Conservation (phyloP, 1,140 invertebrate species). For the Diorhabda sublineata region DNA sequence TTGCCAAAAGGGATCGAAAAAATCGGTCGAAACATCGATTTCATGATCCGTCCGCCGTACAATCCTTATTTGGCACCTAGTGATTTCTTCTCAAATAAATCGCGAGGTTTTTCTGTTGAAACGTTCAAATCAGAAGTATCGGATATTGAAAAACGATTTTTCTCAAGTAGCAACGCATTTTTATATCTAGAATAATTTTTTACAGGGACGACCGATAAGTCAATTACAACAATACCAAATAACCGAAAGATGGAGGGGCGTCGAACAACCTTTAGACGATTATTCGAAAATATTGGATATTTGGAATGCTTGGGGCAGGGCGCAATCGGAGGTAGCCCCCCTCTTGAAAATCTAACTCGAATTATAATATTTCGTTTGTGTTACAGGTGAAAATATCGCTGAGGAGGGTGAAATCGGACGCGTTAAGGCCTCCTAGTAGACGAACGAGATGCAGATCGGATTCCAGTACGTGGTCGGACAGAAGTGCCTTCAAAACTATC, state of each 20-base stretch:
- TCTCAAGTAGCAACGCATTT: too few species aligned
- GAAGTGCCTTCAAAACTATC: constrained; percentile 42
- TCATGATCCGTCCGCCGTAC: too few species aligned
- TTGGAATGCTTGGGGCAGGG: constrained; percentile 70
- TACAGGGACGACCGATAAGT: constrained; percentile 42
- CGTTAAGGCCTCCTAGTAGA: constrained; percentile 27
- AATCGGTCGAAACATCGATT: too few species aligned
- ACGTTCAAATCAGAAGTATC: too few species aligned
- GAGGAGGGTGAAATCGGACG: constrained; percentile 39
- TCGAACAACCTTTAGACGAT: constrained; percentile 66
- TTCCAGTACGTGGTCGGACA: constrained; percentile 41
- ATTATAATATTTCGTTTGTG: not conserved
- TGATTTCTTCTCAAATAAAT: too few species aligned
- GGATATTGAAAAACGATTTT: too few species aligned
- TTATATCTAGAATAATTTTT: constrained; percentile 13
- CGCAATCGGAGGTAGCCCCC: constrained; percentile 58
- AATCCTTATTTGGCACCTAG: too few species aligned
- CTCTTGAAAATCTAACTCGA: not conserved
- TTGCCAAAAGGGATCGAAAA: too few species aligned
- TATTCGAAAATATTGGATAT: constrained; percentile 68
- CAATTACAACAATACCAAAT: constrained; percentile 54
- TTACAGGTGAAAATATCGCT: constrained; percentile 46
- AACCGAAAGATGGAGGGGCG: constrained; percentile 61
- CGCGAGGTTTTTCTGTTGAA: too few species aligned
- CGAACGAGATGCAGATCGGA: constrained; percentile 41